Conservation (phyloP, 2,113 vertebrate species). For the Grallaria varia region DNA sequence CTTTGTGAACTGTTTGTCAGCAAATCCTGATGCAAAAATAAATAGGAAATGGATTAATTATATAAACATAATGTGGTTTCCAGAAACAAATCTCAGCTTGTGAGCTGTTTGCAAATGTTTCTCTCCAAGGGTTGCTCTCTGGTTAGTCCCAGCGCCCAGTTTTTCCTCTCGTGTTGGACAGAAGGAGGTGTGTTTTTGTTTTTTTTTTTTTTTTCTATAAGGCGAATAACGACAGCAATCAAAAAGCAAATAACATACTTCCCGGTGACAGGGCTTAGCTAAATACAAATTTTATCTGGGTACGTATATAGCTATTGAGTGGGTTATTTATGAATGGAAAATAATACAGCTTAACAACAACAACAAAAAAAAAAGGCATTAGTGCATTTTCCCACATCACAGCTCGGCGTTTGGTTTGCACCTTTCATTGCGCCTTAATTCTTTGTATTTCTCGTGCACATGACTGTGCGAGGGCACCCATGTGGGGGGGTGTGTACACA, state of each 20-base stretch:
- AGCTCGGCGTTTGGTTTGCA: not conserved
- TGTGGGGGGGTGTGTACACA: not conserved
- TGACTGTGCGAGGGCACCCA: not conserved
- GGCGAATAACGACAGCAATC: not conserved
- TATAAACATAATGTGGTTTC: not conserved
- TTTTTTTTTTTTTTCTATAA: not conserved
- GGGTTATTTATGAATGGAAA: slow-evolving; percentile 27
- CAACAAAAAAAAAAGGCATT: not conserved
- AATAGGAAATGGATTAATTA: slow-evolving; percentile 15
- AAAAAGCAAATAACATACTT: slow-evolving; percentile 22
- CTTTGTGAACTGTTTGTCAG: not conserved
- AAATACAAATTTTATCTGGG: slow-evolving; percentile 36
- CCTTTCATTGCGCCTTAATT: not conserved
- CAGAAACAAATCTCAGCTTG: not conserved
- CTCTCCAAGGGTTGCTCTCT: not conserved
- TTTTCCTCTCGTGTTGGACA: not conserved
- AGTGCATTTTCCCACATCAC: not conserved
- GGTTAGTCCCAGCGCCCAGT: not conserved
- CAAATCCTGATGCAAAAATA: not conserved
- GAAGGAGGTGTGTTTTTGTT: not conserved
- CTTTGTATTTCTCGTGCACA: not conserved
- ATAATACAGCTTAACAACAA: not conserved
- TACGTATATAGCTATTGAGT: slow-evolving; percentile 46
- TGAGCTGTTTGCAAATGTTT: not conserved
- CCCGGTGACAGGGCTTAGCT: not conserved